These are phyloP conservation scores for Taeniopygia guttata DNA, from an alignment of 2,797 vertebrate genomes.

Conservation along the genomic window DNA sequence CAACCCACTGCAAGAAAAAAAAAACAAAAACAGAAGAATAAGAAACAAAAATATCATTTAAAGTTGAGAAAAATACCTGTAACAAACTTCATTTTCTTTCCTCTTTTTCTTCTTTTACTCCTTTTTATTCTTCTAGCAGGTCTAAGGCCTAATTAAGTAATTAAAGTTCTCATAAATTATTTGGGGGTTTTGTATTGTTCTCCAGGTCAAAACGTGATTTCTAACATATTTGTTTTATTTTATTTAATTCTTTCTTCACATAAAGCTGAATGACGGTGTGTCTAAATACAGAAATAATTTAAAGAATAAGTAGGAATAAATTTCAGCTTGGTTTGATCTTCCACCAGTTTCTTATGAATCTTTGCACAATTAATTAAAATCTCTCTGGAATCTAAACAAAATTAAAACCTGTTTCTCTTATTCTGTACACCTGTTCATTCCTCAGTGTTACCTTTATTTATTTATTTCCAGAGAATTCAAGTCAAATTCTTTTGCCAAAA, in stretches of 20 bases:
- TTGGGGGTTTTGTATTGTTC: accelerated
- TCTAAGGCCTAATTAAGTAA: neutral
- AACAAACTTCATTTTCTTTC: accelerated
- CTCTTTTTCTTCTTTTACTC: no score
- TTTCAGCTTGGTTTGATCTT: neutral
- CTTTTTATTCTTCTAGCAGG: accelerated
- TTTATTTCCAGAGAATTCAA: neutral
- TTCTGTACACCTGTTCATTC: neutral
- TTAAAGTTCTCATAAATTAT: neutral
- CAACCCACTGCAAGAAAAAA: neutral
- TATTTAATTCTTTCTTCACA: neutral
- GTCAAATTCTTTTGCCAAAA: neutral
- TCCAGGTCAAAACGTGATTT: neutral
- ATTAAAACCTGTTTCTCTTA: neutral
- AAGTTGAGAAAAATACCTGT: neutral
- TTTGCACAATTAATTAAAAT: neutral
- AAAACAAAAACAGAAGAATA: neutral
- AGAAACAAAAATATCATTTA: neutral
- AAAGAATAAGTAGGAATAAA: neutral
- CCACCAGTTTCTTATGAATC: neutral
- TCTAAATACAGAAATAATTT: neutral
- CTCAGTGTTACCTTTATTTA: neutral
- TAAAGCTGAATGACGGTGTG: neutral
- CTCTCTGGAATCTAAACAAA: neutral
- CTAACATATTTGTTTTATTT: neutral